phyloP scores from a whole-genome alignment of 2,888 invertebrate genomes.

The Halictus ligatus region DNA sequence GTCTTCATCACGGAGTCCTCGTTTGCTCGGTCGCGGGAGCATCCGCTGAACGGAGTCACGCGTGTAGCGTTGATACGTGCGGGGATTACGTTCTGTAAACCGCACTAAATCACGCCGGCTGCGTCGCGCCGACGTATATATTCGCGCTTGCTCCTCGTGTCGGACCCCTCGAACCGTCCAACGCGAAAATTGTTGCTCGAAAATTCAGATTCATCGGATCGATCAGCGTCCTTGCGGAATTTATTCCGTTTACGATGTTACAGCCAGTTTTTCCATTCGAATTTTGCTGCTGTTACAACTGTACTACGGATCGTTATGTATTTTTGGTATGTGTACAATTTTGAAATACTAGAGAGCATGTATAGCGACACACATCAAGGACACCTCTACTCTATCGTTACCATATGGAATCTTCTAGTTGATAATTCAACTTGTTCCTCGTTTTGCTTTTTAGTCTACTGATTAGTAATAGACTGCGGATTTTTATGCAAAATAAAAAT shows the following conservation, averaged over 20 bases:
- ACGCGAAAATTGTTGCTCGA: conserved; percentile 31
- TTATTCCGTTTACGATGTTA: background rate
- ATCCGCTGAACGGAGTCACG: conserved; percentile 58
- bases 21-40: conserved; percentile 44
- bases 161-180: conserved; percentile 2
- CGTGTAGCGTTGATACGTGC: conserved; percentile 67
- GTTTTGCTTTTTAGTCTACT: too few relatives aligned
- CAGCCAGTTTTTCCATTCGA: background rate
- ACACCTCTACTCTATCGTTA: background rate
- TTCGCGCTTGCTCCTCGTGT: conserved; percentile 15
- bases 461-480: too few relatives aligned
- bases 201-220: conserved; percentile 8
- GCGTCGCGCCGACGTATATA: conserved; percentile 48
- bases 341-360: background rate
- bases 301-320: background rate
- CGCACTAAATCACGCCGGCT: conserved; percentile 71
- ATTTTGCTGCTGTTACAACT: background rate
- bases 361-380: background rate
- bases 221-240: background rate
- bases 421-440: too few relatives aligned
- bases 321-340: background rate
- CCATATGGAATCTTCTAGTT: background rate
- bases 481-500: too few relatives aligned
- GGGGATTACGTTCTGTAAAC: conserved; percentile 73
- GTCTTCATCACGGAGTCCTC: conserved; percentile 66